Evolutionary conservation across 2,797 vertebrate genomes (phyloP), one percentile per base, ranked within the genome.

Genomic region (Vespertilio murinus): DNA sequence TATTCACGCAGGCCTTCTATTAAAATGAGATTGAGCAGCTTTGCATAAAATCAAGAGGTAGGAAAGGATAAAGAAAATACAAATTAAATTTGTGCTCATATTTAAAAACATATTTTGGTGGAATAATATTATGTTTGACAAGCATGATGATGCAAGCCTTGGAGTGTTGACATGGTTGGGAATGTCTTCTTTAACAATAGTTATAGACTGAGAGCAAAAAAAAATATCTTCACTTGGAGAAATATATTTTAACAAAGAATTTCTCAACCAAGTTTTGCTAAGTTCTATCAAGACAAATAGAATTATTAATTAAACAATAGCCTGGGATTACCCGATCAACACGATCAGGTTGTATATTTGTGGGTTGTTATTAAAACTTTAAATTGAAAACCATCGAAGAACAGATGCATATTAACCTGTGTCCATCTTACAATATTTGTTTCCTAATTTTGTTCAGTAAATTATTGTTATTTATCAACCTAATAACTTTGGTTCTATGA

Each of bases 401-500:
- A 52, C 28, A 79, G 42, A 17, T 30, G 6, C 5, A 42, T 35
- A 42, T 42, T 52, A 94, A 70, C 61, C 11, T 52, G 3, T 77
- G 12, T 1, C 11, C 18, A 52, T 65, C 86, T 88, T 45, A 47
- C 0, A 89, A 17, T 80, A 87, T 75, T 90, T 90, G 6, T 4
- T 45, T 14, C 6, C 75, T 78, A 85, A 88, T 88, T 91, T 92
- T 92, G 35, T 9, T 71, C 4, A 23, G 18, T 65, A 93, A 88
- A 65, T 90, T 75, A 90, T 92, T 88, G 13, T 22, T 10, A 70
- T 93, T 85, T 35, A n/a, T 93, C 90, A 80, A 88, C 45, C 5
- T 82, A 73, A 75, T 75, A 75, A 30, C 8, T 35, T 88, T 96
- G 22, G 0, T 54, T 86, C 91, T 73, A 35, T 91, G 47, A 87